Base-by-base conservation (phyloP, 1,140 invertebrate species). In the Bradysia coprophila region DNA sequence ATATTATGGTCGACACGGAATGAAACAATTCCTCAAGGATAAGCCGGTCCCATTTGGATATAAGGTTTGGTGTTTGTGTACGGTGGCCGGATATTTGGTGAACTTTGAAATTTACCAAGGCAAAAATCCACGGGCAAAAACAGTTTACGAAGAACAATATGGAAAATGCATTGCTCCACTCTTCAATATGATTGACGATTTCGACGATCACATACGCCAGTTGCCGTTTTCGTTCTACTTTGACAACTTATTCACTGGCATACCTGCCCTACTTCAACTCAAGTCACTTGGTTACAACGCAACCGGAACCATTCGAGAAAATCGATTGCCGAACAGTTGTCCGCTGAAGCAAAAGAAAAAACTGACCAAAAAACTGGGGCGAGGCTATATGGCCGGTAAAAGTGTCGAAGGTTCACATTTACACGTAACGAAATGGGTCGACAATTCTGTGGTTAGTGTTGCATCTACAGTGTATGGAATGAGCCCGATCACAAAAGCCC, bases 21-120 rank as follows among this genome's bases (percentile, higher is more conserved):
- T 46, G 38, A 53, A 54, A 36, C 50, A 55, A 41, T 54, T 49
- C 45, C 54, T 52, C 15, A 42, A 42, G 42, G 49, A 48, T 19
- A 39, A 39, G 19, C 38, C 38, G 8, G 21, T 39, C 6, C 38
- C 16, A 4, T 39, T 39, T 21, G 19, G 38, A 9, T 39, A 39
- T 15, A 39, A 39, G 21, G 38, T 39, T 5, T 39, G 38, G 38
- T 39, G 11, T 39, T 19, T 37, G 8, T 15, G 18, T 37, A 37
- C 34, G 8, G 6, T 9, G 9, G 9, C 18, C 6, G 34, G 34
- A n/a, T 37, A 37, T 16, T 16, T 37, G 13, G 15, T 37, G 15
- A 49, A 56, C 40, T 55, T 56, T 46, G 45, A 51, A 43, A 24
- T 55, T 22, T 55, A 55, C 43, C 52, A 57, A 48, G 55, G 48